A percentile compares a stretch with the other conserved stretches of the same genome.
phyloP scores from a whole-genome alignment of 1,140 invertebrate species.

The Thaumetopoea pityocampa region DNA sequence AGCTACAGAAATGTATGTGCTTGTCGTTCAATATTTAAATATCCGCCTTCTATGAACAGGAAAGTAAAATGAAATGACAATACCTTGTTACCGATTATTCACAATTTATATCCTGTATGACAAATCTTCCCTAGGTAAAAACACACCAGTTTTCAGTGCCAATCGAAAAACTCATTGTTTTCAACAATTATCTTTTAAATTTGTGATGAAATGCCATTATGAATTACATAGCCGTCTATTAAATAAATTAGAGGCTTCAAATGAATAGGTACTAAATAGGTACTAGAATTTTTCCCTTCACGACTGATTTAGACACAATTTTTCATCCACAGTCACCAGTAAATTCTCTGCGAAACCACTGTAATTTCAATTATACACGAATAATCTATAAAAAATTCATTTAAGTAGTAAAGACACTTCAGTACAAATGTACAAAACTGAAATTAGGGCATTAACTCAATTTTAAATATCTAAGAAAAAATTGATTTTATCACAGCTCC shows the following conservation, averaged over 20 bases:
- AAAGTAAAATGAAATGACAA: conserved; percentile 17
- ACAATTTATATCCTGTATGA: conserved; percentile 16
- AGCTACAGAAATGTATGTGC: too few species aligned
- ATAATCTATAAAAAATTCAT: too few species aligned
- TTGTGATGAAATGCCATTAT: conserved; percentile 29
- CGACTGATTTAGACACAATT: conserved; percentile 27
- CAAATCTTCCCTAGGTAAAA: conserved; percentile 12
- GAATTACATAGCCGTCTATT: conserved; percentile 25
- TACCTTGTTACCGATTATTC: conserved; percentile 9
- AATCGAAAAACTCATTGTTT: conserved; percentile 29
- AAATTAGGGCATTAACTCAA: too few species aligned
- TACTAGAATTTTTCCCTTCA: conserved; percentile 15
- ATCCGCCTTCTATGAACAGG: too few species aligned
- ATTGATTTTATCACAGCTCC: too few species aligned
- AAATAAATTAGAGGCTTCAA: too few species aligned
- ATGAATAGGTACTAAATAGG: too few species aligned
- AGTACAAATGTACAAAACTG: too few species aligned
- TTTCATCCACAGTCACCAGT: conserved; percentile 29
- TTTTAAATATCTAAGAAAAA: too few species aligned
- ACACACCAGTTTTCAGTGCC: conserved; percentile 22
- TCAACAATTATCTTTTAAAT: conserved; percentile 29
- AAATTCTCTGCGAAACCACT: conserved; percentile 23
- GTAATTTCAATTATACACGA: too few species aligned
- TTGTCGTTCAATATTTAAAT: too few species aligned
- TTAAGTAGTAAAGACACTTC: too few species aligned